Evolutionary conservation across 2,113 vertebrate genomes (phyloP), one percentile per base, ranked within the genome.

Genomic region (Nothobranchius kuhntae): DNA sequence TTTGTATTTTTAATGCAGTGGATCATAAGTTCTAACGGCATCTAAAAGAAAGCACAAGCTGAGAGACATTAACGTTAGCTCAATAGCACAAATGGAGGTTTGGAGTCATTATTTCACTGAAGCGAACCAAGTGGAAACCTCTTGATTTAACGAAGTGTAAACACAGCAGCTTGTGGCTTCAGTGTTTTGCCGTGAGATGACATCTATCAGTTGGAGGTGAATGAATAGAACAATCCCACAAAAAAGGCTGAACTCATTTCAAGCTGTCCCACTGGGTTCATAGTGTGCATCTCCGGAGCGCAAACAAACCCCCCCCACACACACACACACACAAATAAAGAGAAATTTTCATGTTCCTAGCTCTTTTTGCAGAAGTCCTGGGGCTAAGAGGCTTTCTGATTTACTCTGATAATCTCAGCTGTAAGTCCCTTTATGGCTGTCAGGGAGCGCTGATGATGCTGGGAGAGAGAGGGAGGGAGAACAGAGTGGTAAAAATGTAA

Each of bases 381-480:
- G 52, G 75, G 81, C 78, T 88, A 87, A 89, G 87, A 83, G 78
- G 86, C 85, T 87, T 87, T 88, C 71, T 76, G 87, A 84, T 89
- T 84, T 87, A 83, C 80, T 84, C 81, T 77, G 71, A 77, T 90
- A 84, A 90, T 89, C 89, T 87, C 78, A 72, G 76, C 71, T 90
- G 75, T 80, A 83, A 83, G 70, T 87, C 77, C 68, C 48, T 71
- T 75, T 50, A 68, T 83, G 72, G 70, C 75, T 75, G 83, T 73
- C 68, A 71, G 70, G 44, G 71, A 65, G 59, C 57, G 13, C 53
- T 26, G 57, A 67, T 61, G 65, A 82, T 67, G 77, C 65, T 73
- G 71, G 76, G 78, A 71, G 71, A 74, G 45, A 81, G 65, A 50
- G 47, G 6, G 47, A 50, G 15, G n/a, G 15, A 50, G 15, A 75